A percentile compares a stretch with the other conserved stretches of the same genome.
Conservation (phyloP, 2,888 invertebrate genomes). For the Drosophila nr. fundita region DNA sequence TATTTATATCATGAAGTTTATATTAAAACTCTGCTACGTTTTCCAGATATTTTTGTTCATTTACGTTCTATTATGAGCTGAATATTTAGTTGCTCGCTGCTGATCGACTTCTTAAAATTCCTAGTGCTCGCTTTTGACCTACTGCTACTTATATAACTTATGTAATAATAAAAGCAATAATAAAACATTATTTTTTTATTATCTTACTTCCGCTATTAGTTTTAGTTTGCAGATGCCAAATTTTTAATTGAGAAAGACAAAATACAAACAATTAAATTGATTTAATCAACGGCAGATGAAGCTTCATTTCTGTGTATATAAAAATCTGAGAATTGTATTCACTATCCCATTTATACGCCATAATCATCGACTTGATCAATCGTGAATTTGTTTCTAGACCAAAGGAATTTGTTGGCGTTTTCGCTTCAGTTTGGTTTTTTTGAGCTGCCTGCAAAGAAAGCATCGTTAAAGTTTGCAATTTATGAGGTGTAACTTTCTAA, state of each 20-base stretch:
- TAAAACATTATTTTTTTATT: background rate
- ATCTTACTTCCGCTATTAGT: background rate
- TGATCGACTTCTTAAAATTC: background rate
- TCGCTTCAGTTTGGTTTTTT: background rate
- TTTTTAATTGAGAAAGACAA: background rate
- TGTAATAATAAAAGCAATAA: background rate
- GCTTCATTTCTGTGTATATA: background rate
- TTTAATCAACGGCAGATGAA: background rate
- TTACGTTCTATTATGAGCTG: background rate
- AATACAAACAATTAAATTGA: background rate
- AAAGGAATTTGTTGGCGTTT: background rate
- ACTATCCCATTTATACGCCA: background rate
- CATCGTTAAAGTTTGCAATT: constrained; percentile 15
- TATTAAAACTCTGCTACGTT: background rate
- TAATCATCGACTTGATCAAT: background rate
- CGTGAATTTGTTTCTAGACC: background rate
- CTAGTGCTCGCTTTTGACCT: fast-evolving
- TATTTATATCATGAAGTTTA: constrained; percentile 3
- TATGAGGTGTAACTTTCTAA: constrained; percentile 8
- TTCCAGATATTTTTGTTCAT: background rate
- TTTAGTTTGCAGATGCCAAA: background rate
- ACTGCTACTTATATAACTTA: background rate
- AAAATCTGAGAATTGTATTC: too few species aligned
- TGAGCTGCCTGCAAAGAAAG: constrained; percentile 26
- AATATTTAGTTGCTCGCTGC: background rate